Conservation (phyloP, 2,113 vertebrate species). For the Himantopus leucocephalus region DNA sequence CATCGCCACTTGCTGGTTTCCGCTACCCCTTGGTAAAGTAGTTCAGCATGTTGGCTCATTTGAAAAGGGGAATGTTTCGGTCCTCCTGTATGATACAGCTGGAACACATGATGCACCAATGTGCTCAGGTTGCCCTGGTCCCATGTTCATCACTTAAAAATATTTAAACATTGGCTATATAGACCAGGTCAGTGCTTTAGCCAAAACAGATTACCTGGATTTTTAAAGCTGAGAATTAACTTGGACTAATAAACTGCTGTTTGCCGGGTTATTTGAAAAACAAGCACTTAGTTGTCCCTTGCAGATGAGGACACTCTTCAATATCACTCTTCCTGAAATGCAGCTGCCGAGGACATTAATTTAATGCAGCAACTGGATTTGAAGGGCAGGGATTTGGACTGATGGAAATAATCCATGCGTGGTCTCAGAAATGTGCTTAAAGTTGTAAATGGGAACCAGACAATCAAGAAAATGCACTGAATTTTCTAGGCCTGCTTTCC, state of each 20-base stretch:
- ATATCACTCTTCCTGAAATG: neutral
- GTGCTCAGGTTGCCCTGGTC: neutral
- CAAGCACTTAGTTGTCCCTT: neutral
- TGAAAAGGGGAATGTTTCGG: neutral
- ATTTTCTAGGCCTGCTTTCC: neutral
- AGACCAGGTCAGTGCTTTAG: neutral
- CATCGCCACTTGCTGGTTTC: neutral
- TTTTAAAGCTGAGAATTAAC: neutral
- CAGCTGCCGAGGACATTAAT: neutral
- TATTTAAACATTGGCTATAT: neutral
- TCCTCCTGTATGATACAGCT: neutral
- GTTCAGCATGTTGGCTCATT: neutral
- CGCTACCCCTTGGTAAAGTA: neutral
- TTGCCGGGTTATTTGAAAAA: neutral
- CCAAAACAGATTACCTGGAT: neutral
- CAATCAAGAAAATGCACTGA: neutral
- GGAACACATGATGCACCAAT: neutral
- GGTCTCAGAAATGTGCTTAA: neutral
- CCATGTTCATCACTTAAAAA: neutral
- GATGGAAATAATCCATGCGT: neutral
- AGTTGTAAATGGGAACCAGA: neutral
- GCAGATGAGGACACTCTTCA: neutral
- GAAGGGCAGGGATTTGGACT: neutral
- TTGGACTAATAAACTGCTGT: neutral
- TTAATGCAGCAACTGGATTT: neutral